These are phyloP conservation scores for Muraenolepis orangiensis DNA, from an alignment of 2,797 vertebrate genomes.

Conservation along the genomic window DNA sequence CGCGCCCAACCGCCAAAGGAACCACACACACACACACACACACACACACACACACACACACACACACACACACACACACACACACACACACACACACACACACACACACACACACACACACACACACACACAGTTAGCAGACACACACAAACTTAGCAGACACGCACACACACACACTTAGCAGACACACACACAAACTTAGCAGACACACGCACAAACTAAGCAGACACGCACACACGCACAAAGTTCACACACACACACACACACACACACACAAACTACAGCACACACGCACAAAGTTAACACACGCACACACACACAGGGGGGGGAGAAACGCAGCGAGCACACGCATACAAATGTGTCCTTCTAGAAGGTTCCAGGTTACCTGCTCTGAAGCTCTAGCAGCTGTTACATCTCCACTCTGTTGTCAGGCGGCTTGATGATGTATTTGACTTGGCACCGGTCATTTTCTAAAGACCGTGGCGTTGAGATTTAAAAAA, in stretches of 20 bases:
- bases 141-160: neutral
- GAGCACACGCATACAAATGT: neutral
- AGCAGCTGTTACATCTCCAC: neutral
- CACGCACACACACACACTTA: slow-evolving; percentile 19
- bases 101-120: no score
- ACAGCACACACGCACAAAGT: neutral
- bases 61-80: neutral
- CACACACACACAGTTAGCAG: no score
- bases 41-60: slow-evolving; percentile 17
- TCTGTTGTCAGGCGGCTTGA: slow-evolving; percentile 1
- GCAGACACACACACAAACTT: neutral
- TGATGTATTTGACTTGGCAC: slow-evolving; percentile 25
- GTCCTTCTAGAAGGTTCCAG: neutral
- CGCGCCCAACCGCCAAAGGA: slow-evolving; percentile 20
- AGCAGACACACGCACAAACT: neutral
- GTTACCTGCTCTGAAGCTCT: slow-evolving; percentile 2
- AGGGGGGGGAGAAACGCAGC: no score
- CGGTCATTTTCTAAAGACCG: slow-evolving; percentile 42
- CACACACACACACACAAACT: neutral
- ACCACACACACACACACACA: slow-evolving; percentile 13
- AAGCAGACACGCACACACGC: no score
- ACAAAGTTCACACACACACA: slow-evolving; percentile 20
- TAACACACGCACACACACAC: neutral
- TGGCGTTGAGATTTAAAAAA: neutral
- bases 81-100: no score